Conservation (phyloP, 2,113 vertebrate species). For the Aspiorhynchus laticeps region DNA sequence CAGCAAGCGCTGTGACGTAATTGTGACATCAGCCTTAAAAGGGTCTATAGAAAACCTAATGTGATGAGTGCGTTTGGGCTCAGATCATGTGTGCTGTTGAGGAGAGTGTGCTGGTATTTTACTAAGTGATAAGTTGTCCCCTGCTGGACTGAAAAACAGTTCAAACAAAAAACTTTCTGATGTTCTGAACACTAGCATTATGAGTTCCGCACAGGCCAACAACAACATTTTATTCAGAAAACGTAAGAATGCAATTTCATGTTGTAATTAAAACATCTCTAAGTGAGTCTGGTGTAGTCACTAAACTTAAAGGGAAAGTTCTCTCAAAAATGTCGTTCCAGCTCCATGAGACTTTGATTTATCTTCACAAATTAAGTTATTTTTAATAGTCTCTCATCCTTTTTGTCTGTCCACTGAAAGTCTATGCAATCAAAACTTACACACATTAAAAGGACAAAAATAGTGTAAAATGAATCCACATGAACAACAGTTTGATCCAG, state of each 20-base stretch:
- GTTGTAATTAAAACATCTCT: neutral
- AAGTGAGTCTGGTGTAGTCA: neutral
- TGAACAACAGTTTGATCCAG: neutral
- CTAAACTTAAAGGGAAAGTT: neutral
- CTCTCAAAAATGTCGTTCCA: neutral
- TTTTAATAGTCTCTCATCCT: neutral
- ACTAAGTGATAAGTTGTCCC: neutral
- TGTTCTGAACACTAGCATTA: neutral
- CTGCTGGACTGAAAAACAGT: neutral
- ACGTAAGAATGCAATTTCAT: neutral
- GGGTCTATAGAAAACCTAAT: neutral
- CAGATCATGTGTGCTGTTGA: neutral
- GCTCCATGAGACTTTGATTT: neutral
- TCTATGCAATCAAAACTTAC: no score
- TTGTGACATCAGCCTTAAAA: no score
- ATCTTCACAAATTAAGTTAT: neutral
- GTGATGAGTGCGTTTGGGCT: neutral
- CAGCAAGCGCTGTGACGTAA: no score
- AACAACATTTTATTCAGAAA: neutral
- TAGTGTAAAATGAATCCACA: neutral
- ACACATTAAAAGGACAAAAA: no score
- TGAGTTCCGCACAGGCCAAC: neutral
- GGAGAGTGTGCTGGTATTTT: neutral
- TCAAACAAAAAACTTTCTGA: no score
- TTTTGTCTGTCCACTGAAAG: neutral